Conservation (phyloP, 2,888 invertebrate genomes). For the Plagodis dolabraria region DNA sequence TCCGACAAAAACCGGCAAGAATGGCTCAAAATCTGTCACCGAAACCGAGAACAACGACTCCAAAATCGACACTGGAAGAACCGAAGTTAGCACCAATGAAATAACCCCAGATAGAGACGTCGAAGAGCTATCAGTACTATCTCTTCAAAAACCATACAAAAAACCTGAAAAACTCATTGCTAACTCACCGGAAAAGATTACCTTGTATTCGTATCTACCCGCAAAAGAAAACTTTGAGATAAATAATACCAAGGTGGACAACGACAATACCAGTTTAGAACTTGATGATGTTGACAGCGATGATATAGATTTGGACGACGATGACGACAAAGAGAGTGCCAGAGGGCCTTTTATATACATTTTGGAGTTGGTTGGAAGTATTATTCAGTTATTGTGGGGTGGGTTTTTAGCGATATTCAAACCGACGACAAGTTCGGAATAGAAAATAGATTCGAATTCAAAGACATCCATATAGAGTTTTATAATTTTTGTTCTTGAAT, state of each 20-base stretch:
- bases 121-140: slow-evolving; percentile 67
- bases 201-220: slow-evolving; percentile 63
- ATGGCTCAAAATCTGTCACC: slow-evolving; percentile 1
- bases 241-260: slow-evolving; percentile 3
- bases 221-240: slow-evolving; percentile 18
- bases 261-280: slow-evolving; percentile 21
- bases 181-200: slow-evolving; percentile 49
- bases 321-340: slow-evolving; percentile 30
- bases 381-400: slow-evolving; percentile 66
- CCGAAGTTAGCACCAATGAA: slow-evolving; percentile 39
- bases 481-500: no score
- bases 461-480: no score
- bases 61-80: background rate
- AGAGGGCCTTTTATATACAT: slow-evolving; percentile 55
- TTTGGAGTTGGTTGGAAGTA: slow-evolving; percentile 65
- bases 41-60: slow-evolving; percentile 1
- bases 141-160: slow-evolving; percentile 51
- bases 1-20: slow-evolving; percentile 6
- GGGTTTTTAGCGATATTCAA: slow-evolving; percentile 59
- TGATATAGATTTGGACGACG: slow-evolving; percentile 48
- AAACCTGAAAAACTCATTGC: slow-evolving; percentile 59
- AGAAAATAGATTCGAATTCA: background rate
- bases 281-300: slow-evolving; percentile 36
- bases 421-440: slow-evolving; percentile 29
- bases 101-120: slow-evolving; percentile 58